These are phyloP conservation scores for Drosophila carrolli DNA, from an alignment of 1,140 invertebrate species.

Conservation along the genomic window DNA sequence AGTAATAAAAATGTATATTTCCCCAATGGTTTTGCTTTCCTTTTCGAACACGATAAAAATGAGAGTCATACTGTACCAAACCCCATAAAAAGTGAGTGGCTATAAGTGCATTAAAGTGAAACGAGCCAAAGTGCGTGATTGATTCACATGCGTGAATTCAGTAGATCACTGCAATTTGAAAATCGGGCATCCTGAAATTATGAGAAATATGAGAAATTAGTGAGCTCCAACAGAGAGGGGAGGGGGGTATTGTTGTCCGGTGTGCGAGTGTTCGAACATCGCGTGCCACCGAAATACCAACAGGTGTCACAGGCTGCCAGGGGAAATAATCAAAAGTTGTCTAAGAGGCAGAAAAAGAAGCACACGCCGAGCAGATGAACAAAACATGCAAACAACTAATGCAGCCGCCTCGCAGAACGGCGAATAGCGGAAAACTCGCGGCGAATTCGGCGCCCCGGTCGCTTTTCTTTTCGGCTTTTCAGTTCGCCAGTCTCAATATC, in stretches of 20 bases:
- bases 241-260: neutral
- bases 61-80: neutral
- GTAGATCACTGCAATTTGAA: constrained; percentile 28
- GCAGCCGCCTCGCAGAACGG: constrained; percentile 38
- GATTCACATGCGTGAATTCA: constrained; percentile 2
- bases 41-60: too few species aligned
- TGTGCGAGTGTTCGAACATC: constrained; percentile 19
- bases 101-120: constrained; percentile 16
- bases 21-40: too few species aligned
- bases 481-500: constrained; percentile 19
- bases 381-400: constrained; percentile 48
- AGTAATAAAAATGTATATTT: too few species aligned
- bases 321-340: constrained; percentile 51
- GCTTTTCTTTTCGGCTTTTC: constrained; percentile 21
- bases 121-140: constrained; percentile 16
- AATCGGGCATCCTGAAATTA: constrained; percentile 17
- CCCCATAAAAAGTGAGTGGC: constrained; percentile 1
- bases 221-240: neutral
- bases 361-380: constrained; percentile 39
- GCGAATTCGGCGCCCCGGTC: constrained; percentile 27
- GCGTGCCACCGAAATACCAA: constrained; percentile 48
- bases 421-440: constrained; percentile 35
- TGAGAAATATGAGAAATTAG: constrained; percentile 28
- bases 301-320: constrained; percentile 45
- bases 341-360: constrained; percentile 43